Evolutionary conservation across 2,888 invertebrate species (phyloP), one percentile per base, ranked within the genome.

Genomic region (Himalopsyche kuldschensis): DNA sequence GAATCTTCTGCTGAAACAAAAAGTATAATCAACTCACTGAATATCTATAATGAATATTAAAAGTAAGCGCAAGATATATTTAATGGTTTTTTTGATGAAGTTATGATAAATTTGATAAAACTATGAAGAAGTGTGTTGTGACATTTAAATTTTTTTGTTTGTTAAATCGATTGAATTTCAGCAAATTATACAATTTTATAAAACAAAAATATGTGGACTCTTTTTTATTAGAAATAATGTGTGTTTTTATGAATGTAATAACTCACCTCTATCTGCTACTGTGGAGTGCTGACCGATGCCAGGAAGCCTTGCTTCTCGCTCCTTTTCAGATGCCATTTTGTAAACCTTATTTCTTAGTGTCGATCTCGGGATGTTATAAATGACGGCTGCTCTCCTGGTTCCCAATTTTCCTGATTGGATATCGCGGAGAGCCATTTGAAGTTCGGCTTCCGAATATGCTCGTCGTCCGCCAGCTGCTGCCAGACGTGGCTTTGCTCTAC

Each of bases 341-440:
- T 96, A 96, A 89, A 97, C 97, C 91, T 99, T 99, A 92, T 98
- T 99, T 86, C 99, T 94, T 79, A 99, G 94, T 32, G 98, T 99
- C 87, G 99, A 98, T 87, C 99, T 94, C 8, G 99, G 99, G 89
- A 99, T 98, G 88, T 98, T 98, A 91, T 99, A 99, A 88, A 98
- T 95, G 81, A 97, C 97, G 80, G 99, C 97, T 10, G 99, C 98
- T 84, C 98, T 93, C 76, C 98, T 92, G 6, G 98, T 98, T 87
- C 98, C 98, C 87, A 99, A 92, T 88, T 97, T 96, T 24, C 98
- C 98, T 87, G 96, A 96, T 90, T 97, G 96, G 89, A 99, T 98
- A 90, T 98, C 99, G 84, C 96, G 94, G 84, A 99, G 94, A n/a
- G 99, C 99, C 48, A 96, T 95, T 88, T 96, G 96, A 69, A 99